These are phyloP conservation scores for Eustalomyia histrio DNA, from an alignment of 2,888 invertebrate genomes.

Conservation along the genomic window DNA sequence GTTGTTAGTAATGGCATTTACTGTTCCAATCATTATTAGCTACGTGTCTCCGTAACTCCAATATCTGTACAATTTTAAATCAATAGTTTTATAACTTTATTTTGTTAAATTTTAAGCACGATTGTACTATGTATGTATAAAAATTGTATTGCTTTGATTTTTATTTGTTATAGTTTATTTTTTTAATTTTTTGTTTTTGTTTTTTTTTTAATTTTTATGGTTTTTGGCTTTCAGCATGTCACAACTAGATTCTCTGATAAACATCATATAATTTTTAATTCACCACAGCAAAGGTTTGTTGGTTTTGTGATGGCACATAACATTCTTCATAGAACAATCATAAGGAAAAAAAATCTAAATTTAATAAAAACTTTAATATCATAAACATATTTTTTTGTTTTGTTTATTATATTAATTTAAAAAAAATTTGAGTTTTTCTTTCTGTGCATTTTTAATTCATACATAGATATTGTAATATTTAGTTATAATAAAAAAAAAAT, in stretches of 20 bases:
- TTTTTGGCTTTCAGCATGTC: slow-evolving; percentile 80
- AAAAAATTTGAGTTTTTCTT: slow-evolving; percentile 13
- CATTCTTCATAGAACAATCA: background rate
- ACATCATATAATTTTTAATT: slow-evolving; percentile 75
- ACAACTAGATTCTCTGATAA: slow-evolving; percentile 79
- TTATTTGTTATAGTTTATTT: slow-evolving; percentile 39
- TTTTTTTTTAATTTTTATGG: slow-evolving; percentile 72
- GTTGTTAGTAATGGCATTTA: no score
- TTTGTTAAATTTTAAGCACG: no score
- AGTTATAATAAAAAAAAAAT: slow-evolving; percentile 34
- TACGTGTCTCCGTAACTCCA: no score
- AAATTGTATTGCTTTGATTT: slow-evolving; percentile 27
- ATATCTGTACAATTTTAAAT: no score
- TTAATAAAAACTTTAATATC: background rate
- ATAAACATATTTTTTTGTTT: slow-evolving; percentile 4
- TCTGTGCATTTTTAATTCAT: background rate
- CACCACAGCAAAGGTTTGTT: slow-evolving; percentile 78
- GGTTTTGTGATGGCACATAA: slow-evolving; percentile 50
- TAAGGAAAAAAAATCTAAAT: background rate
- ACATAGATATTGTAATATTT: slow-evolving; percentile 8
- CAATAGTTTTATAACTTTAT: no score
- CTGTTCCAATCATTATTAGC: no score
- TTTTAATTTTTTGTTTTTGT: slow-evolving; percentile 57
- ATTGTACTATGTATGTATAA: background rate
- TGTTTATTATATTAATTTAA: slow-evolving; percentile 5